Evolutionary conservation across 2,797 vertebrate genomes (phyloP), one percentile per base, ranked within the genome.

Genomic region (Eutrigla gurnardus): DNA sequence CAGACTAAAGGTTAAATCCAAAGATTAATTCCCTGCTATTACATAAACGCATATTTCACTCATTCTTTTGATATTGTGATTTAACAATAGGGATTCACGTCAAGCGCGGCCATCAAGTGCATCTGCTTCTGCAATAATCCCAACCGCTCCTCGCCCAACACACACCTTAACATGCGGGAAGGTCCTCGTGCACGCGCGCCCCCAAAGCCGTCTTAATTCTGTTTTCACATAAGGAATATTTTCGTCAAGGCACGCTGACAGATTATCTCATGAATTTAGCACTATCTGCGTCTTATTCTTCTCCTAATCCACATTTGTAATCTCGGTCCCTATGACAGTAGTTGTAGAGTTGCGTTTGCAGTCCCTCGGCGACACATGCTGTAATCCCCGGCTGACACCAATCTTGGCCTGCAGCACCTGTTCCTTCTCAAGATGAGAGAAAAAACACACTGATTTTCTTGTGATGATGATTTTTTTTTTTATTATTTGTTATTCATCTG

Each of bases 241-340:
- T 83, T 81, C 50, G 70, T 83, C 74, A 77, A 78, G 75, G 46
- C 65, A 67, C 3, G 18, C 72, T 49, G 80, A 86, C 83, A 85
- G 91, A 93, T 93, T 91, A 93, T 88, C 81, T 77, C 18, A 73
- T 83, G 80, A 91, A 90, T 90, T 91, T 93, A 90, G 84, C 91
- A 92, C 91, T 90, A 85, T 92, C 85, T 87, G 81, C 69, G 42
- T 90, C 73, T 93, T 86, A 86, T 82, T 85, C 82, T 62, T 52
- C 76, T 88, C 84, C 80, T 94, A 94, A 94, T 94, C 93, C 89
- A 92, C 87, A 91, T 86, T 85, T 88, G 73, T 92, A 93, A 93
- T 93, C 92, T 87, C 65, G 81, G 78, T 54, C 82, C 70, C 70
- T 77, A 87, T 84, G 77, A 82, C 72, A 73, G 75, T 80, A 84